Conservation (phyloP, 1,140 invertebrate species). For the Neomicropteryx cornuta region DNA sequence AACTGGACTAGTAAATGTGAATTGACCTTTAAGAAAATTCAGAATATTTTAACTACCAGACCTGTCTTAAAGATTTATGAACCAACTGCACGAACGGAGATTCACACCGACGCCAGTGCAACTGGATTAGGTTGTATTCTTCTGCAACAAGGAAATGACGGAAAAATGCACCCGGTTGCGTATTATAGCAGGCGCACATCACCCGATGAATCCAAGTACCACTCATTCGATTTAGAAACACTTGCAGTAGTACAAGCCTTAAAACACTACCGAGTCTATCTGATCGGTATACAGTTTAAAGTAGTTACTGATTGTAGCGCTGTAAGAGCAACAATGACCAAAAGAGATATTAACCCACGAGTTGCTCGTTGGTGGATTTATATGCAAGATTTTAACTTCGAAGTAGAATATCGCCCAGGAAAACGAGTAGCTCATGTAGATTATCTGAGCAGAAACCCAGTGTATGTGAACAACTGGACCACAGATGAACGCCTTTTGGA, state of each 20-base stretch:
- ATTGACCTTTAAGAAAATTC: constrained; percentile 2
- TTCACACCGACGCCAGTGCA: constrained; percentile 21
- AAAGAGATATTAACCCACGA: constrained; percentile 18
- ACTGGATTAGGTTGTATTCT: constrained; percentile 17
- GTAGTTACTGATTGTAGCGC: constrained; percentile 27
- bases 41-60: constrained; percentile 3
- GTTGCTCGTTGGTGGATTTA: constrained; percentile 20
- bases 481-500: too few species aligned
- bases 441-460: constrained; percentile 15
- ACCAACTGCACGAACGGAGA: constrained; percentile 14
- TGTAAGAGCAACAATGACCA: constrained; percentile 16
- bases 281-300: constrained; percentile 23
- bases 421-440: constrained; percentile 15
- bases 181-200: constrained; percentile 20
- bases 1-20: constrained; percentile 2
- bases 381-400: constrained; percentile 18
- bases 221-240: constrained; percentile 24
- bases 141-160: constrained; percentile 14
- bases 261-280: constrained; percentile 21
- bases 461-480: too few species aligned
- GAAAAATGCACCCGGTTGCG: constrained; percentile 15
- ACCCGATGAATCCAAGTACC: constrained; percentile 17
- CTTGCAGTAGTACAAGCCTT: constrained; percentile 20
- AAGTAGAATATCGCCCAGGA: constrained; percentile 22
- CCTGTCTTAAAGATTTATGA: constrained; percentile 16